Percentiles rank a stretch among this genome's conserved stretches.
Evolutionary conservation across 1,140 invertebrate genomes (phyloP).

Genomic region (Streblospio benedicti): DNA sequence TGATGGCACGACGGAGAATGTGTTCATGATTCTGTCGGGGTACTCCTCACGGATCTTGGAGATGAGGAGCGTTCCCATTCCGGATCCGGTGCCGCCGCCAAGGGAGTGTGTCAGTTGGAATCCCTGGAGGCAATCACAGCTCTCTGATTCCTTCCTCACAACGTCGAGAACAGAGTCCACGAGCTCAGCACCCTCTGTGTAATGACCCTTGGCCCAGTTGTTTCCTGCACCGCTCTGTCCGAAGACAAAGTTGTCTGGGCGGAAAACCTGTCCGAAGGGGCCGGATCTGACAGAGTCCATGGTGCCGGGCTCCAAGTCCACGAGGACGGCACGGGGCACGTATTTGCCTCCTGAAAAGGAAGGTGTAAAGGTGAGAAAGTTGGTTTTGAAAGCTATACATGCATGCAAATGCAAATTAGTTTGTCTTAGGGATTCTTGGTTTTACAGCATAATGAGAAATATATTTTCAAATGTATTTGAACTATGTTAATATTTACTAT

Average conservation of each 20-base stretch:
- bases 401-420: too few species aligned
- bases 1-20: constrained; percentile 28
- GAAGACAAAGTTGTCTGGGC: constrained; percentile 43
- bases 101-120: constrained; percentile 74
- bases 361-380: constrained; percentile 12
- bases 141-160: constrained; percentile 40
- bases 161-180: constrained; percentile 41
- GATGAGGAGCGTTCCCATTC: constrained; percentile 70
- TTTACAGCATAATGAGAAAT: too few species aligned
- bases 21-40: constrained; percentile 49
- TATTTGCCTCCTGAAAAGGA: constrained; percentile 61
- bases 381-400: too few species aligned
- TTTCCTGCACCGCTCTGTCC: constrained; percentile 67
- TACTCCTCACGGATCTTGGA: constrained; percentile 49
- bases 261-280: constrained; percentile 41
- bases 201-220: constrained; percentile 85
- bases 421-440: too few species aligned
- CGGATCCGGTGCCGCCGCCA: constrained; percentile 71
- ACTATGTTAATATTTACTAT: too few species aligned
- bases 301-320: constrained; percentile 55
- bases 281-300: constrained; percentile 44
- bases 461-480: too few species aligned
- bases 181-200: constrained; percentile 66
- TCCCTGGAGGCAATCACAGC: constrained; percentile 67
- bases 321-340: constrained; percentile 76